Conservation (phyloP, 2,888 invertebrate species). For the Heterodera filipjevi region DNA sequence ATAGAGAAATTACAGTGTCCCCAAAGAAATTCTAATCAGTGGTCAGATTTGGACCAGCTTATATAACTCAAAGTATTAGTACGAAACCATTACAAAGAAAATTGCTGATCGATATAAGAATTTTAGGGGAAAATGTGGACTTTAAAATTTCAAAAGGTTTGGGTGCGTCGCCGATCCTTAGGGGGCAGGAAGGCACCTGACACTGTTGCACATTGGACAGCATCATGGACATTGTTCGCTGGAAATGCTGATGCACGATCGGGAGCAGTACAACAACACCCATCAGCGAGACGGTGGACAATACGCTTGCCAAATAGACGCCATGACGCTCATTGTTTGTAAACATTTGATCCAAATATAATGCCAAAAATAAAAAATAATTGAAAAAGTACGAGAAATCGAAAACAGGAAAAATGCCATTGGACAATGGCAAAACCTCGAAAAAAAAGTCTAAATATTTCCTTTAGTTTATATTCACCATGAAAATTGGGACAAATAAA, state of each 20-base stretch:
- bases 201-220: constrained; percentile 56
- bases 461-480: too few relatives aligned
- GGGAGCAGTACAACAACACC: constrained; percentile 55
- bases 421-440: too few relatives aligned
- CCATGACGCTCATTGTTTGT: neutral
- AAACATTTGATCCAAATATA: neutral
- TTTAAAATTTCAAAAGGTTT: too few relatives aligned
- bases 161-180: too few relatives aligned
- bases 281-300: constrained; percentile 54
- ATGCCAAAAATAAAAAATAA: neutral
- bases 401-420: neutral
- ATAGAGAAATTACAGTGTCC: too few relatives aligned
- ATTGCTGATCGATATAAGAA: too few relatives aligned
- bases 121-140: too few relatives aligned
- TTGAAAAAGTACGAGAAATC: neutral
- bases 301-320: constrained; percentile 18
- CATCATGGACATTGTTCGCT: constrained; percentile 52
- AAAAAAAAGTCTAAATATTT: neutral
- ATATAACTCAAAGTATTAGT: too few relatives aligned
- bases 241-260: constrained; percentile 53
- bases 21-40: too few relatives aligned
- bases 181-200: constrained; percentile 51
- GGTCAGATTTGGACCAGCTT: too few relatives aligned
- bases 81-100: too few relatives aligned
- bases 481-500: neutral